Conservation (phyloP, 2,113 vertebrate species). For the Osmerus mordax region DNA sequence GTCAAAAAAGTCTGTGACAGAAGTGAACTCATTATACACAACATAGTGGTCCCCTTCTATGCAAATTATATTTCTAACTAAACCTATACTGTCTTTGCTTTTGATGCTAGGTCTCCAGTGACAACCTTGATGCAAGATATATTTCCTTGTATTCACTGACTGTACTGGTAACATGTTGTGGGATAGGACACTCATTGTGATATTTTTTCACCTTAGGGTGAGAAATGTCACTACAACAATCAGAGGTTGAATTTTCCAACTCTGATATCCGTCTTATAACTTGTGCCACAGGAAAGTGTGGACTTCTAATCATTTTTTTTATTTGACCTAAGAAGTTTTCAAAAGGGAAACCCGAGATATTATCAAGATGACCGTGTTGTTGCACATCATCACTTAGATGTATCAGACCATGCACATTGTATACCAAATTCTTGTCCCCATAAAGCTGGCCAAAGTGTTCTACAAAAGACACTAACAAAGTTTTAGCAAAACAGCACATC, state of each 20-base stretch:
- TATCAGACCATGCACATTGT: conserved; percentile 12
- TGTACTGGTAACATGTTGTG: no score
- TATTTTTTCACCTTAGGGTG: no score
- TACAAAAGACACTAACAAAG: neutral
- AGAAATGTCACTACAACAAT: no score
- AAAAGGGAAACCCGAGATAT: conserved; percentile 21
- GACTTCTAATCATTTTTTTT: conserved; percentile 13
- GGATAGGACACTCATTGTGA: no score
- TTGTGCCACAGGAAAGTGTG: no score
- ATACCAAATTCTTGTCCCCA: neutral
- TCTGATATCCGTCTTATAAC: no score
- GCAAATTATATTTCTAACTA: no score
- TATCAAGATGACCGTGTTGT: conserved; percentile 9
- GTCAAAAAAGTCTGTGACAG: conserved; percentile 12
- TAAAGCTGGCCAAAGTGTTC: conserved; percentile 14
- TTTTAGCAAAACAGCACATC: neutral
- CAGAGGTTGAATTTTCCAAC: no score
- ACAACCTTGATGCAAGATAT: no score
- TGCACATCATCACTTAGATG: conserved; percentile 29
- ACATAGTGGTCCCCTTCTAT: neutral
- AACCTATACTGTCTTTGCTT: no score
- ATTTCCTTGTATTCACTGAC: no score
- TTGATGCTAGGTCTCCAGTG: no score
- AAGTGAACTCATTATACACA: conserved; percentile 1
- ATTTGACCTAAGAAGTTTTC: conserved; percentile 13